Conservation (phyloP, 2,113 vertebrate genomes). For the Chamaetylas fuelleborni region DNA sequence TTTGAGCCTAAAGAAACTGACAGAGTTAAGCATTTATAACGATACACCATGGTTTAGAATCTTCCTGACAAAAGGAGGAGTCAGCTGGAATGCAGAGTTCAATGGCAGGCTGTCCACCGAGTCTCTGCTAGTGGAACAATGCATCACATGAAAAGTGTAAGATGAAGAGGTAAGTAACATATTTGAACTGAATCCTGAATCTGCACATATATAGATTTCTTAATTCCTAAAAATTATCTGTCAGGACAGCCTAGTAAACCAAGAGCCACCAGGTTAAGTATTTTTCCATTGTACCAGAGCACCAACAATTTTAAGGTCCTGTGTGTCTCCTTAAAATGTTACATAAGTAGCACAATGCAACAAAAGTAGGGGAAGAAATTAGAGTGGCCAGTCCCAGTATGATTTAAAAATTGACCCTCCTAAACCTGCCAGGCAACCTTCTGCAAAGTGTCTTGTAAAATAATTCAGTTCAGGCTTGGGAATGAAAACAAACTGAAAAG, state of each 20-base stretch:
- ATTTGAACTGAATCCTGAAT: not conserved
- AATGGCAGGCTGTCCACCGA: fast-evolving
- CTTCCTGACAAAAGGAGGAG: not conserved
- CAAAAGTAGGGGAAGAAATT: not conserved
- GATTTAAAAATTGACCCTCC: not conserved
- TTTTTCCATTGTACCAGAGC: fast-evolving
- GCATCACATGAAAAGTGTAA: fast-evolving
- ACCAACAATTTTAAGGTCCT: no score
- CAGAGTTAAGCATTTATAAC: not conserved
- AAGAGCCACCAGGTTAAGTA: not conserved
- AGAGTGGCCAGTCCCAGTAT: fast-evolving
- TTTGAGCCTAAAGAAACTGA: not conserved
- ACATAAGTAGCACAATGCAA: fast-evolving
- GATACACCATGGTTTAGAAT: not conserved
- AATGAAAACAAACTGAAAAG: not conserved
- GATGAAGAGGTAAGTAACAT: not conserved
- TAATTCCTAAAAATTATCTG: not conserved
- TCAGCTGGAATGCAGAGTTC: not conserved
- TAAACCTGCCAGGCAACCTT: not conserved
- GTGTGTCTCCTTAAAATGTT: not conserved
- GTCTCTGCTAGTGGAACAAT: not conserved
- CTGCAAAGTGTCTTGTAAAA: not conserved
- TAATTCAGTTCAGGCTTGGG: not conserved
- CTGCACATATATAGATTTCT: fast-evolving
- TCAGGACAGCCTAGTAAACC: not conserved